Base-by-base conservation (phyloP, 2,797 vertebrate species). In the Ctenopoma kingsleyae region DNA sequence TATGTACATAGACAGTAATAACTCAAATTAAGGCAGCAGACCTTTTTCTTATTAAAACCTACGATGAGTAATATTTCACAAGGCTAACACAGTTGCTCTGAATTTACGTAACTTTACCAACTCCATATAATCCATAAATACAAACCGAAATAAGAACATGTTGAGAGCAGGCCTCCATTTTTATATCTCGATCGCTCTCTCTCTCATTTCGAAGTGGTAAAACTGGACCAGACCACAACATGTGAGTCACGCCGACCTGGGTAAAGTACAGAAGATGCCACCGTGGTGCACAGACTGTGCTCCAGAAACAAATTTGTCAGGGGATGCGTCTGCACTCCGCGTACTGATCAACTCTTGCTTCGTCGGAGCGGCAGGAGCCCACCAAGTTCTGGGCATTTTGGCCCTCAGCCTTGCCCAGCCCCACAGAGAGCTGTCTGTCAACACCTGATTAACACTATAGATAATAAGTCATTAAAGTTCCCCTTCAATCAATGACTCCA, bases 401-500 rank as follows among this genome's bases (percentile, higher is more conserved):
- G 72, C 85, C 80, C 57, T 67, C 69, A 57, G 84, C 80, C 73
- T 57, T 70, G 76, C 63, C 74, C 73, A n/a, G 71, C 82, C 81
- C 89, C 82, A 70, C 78, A 71, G 79, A 85, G 86, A 86, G 53
- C 83, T 82, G 88, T 89, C 87, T 80, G 82, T 91, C 89, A 86
- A 90, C 90, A 92, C 80, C 90, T 93, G 91, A 93, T 93, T 93
- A 94, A 92, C 89, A 91, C 90, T 92, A 81, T 82, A 90, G 91
- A 93, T 92, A 93, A 93, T 91, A 88, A 90, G 92, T 93, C 92
- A 93, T 93, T 93, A 94, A 89, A 90, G 87, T 87, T 88, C 82
- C 70, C 87, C 86, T 90, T 90, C 90, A 93, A 91, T 94, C 92
- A 87, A 89, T 91, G 89, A 84, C 74, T 89, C 90, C 90, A 89